A percentile compares a stretch with the other conserved stretches of the same genome.
These are phyloP conservation scores for Lepidonotus clava DNA, from an alignment of 2,888 invertebrate genomes.

Conservation along the genomic window DNA sequence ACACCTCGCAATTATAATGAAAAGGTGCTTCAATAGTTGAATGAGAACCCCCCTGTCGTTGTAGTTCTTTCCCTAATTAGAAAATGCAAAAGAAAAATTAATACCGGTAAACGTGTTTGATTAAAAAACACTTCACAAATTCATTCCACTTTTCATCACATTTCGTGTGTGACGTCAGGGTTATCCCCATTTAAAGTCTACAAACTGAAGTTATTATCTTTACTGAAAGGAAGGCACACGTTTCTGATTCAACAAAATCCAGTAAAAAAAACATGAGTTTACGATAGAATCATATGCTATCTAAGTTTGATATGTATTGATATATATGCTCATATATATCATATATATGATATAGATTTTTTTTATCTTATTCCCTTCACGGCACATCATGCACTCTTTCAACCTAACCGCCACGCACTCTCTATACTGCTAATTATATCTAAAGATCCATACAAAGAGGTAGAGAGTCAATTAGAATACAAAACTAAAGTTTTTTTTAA, in stretches of 20 bases:
- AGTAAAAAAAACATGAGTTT: neutral
- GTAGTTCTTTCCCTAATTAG: no score
- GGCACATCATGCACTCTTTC: neutral
- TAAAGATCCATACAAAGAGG: neutral
- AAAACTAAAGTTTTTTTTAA: conserved; percentile 18
- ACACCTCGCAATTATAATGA: neutral
- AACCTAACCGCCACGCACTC: neutral
- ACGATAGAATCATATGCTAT: conserved; percentile 14
- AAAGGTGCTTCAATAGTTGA: neutral
- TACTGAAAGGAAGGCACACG: no score
- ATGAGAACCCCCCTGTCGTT: neutral
- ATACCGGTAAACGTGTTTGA: no score
- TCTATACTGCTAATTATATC: neutral
- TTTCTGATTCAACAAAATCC: no score
- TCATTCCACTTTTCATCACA: no score
- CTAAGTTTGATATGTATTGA: conserved; percentile 41
- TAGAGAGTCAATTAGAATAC: neutral
- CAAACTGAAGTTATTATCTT: no score
- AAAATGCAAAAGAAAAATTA: no score
- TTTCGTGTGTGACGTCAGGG: no score
- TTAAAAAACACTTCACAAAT: no score
- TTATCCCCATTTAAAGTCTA: no score
- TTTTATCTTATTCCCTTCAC: neutral
- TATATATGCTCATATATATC: conserved; percentile 29
- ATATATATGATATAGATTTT: neutral